phyloP scores from a whole-genome alignment of 2,113 vertebrate species.

The Prietella phreatophila region DNA sequence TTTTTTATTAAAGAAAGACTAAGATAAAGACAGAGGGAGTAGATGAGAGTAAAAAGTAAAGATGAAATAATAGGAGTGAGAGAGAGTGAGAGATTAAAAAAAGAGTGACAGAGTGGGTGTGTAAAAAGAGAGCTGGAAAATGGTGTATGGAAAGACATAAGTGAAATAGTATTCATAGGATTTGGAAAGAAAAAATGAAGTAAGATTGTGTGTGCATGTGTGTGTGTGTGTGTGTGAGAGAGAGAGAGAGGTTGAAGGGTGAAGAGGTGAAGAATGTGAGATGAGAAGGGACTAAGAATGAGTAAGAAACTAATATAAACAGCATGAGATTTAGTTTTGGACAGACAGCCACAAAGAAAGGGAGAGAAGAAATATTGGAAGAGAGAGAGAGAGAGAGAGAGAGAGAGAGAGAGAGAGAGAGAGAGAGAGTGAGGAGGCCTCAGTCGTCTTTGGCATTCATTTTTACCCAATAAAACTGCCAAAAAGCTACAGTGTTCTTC shows the following conservation, averaged over 20 bases:
- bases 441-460: background rate
- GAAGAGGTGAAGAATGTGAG: background rate
- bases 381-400: background rate
- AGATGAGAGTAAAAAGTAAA: background rate
- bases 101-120: background rate
- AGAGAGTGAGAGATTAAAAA: background rate
- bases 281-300: background rate
- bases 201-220: no score
- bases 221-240: no score
- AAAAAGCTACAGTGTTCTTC: background rate
- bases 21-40: background rate
- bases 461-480: background rate
- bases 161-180: background rate
- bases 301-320: background rate
- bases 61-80: background rate
- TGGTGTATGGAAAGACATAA: background rate
- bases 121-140: background rate
- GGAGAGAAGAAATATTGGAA: background rate
- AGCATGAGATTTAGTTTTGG: background rate
- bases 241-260: background rate
- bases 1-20: background rate
- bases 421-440: background rate
- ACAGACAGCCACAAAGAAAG: background rate
- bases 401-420: background rate
- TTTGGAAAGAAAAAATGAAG: background rate